Evolutionary conservation across 1,140 invertebrate species (phyloP).

Genomic region (Drosophila triauraria): DNA sequence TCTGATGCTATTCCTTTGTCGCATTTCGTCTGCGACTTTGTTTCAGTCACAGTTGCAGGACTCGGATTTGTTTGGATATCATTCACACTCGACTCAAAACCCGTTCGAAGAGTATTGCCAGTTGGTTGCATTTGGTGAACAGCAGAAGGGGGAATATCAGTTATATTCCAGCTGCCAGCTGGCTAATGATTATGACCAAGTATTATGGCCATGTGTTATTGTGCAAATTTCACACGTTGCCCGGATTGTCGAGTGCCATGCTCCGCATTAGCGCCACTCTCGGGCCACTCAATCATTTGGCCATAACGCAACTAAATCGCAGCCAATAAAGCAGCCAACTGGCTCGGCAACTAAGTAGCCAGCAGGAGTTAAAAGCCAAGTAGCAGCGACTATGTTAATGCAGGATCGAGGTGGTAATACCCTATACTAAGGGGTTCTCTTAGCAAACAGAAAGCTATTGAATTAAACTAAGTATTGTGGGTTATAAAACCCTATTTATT

Average conservation of each 20-base stretch:
- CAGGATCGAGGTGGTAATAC: not conserved
- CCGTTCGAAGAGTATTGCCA: slow-evolving; percentile 5
- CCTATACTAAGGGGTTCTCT: not conserved
- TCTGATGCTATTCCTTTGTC: slow-evolving; percentile 32
- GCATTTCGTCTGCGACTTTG: slow-evolving; percentile 51
- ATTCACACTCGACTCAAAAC: slow-evolving; percentile 31
- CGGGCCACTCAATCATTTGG: slow-evolving; percentile 53
- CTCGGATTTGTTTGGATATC: slow-evolving; percentile 65
- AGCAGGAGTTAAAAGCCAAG: slow-evolving; percentile 16
- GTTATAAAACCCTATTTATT: too few relatives aligned
- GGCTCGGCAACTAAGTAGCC: slow-evolving; percentile 33
- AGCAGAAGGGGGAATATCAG: too few relatives aligned
- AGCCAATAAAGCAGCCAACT: slow-evolving; percentile 40
- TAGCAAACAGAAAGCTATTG: not conserved
- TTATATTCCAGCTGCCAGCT: not conserved
- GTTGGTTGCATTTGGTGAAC: not conserved
- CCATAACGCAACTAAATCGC: slow-evolving; percentile 58
- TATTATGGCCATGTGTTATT: slow-evolving; percentile 6
- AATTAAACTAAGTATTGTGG: not conserved
- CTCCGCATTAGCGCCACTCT: slow-evolving; percentile 39
- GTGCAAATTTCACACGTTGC: slow-evolving; percentile 28
- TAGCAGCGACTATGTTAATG: not conserved
- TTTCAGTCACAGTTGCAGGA: slow-evolving; percentile 46
- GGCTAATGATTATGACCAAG: slow-evolving; percentile 37
- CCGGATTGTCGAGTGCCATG: slow-evolving; percentile 34